phyloP scores from a whole-genome alignment of 2,113 vertebrate species.

The Nothoprocta pentlandii region DNA sequence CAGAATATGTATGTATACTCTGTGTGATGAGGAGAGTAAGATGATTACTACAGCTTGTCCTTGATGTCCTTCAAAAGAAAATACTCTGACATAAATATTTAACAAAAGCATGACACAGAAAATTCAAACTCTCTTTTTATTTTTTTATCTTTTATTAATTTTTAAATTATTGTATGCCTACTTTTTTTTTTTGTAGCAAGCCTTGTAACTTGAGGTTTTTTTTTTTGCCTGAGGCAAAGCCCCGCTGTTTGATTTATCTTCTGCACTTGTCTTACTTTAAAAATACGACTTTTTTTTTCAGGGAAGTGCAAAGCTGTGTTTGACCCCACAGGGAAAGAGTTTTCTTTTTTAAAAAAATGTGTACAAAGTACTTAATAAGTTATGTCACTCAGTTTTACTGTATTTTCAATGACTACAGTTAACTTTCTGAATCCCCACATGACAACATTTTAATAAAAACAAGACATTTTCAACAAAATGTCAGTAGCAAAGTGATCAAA shows the following conservation, averaged over 20 bases:
- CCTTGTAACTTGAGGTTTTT: conserved; percentile 16
- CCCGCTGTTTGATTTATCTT: conserved; percentile 75
- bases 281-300: conserved; percentile 68
- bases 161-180: conserved; percentile 48
- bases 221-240: conserved; percentile 49
- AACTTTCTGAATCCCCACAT: conserved; percentile 79
- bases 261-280: conserved; percentile 69
- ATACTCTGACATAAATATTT: conserved; percentile 42
- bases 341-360: conserved; percentile 77
- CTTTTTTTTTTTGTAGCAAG: conserved; percentile 42
- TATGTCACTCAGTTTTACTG: conserved; percentile 72
- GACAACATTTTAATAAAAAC: conserved; percentile 84
- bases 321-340: conserved; percentile 73
- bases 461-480: conserved; percentile 83
- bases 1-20: background rate
- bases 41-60: background rate
- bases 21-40: background rate
- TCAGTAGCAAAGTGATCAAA: conserved; percentile 82
- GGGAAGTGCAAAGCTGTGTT: conserved; percentile 69
- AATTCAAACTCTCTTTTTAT: background rate
- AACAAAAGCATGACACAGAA: conserved; percentile 16
- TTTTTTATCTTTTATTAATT: conserved; percentile 62
- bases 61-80: conserved; percentile 36
- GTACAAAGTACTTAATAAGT: conserved; percentile 80
- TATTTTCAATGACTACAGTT: conserved; percentile 76